Percentiles rank a stretch among this genome's conserved stretches.
phyloP scores from a whole-genome alignment of 2,888 invertebrate species.

The Nasonovia ribisnigri region DNA sequence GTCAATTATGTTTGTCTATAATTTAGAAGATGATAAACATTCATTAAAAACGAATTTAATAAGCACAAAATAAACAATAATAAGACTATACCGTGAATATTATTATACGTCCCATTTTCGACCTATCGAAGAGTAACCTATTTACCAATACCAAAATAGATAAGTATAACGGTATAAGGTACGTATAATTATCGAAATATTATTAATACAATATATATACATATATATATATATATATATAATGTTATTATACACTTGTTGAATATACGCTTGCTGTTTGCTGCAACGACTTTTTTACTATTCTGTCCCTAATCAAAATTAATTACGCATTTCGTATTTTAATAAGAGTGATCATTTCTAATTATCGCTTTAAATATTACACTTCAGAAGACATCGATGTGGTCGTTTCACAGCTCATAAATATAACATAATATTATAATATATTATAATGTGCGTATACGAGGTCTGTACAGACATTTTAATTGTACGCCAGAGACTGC shows the following conservation, averaged over 20 bases:
- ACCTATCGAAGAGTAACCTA: background rate
- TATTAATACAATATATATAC: no score
- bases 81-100: background rate
- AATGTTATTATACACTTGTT: background rate
- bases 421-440: no score
- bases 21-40: background rate
- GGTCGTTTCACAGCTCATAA: background rate
- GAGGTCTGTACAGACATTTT: background rate
- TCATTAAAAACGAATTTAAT: background rate
- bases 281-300: background rate
- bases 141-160: background rate
- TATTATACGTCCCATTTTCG: background rate
- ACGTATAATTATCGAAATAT: no score
- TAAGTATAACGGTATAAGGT: no score
- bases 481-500: background rate
- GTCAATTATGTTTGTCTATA: slow-evolving; percentile 21
- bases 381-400: background rate
- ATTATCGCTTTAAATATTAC: slow-evolving; percentile 19
- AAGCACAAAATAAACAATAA: background rate
- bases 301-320: background rate
- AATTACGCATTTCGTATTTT: background rate
- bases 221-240: no score
- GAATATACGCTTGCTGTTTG: background rate
- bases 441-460: background rate
- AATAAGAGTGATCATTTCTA: background rate